phyloP scores from a whole-genome alignment of 2,113 vertebrate genomes.

The Halcyon malimbica region DNA sequence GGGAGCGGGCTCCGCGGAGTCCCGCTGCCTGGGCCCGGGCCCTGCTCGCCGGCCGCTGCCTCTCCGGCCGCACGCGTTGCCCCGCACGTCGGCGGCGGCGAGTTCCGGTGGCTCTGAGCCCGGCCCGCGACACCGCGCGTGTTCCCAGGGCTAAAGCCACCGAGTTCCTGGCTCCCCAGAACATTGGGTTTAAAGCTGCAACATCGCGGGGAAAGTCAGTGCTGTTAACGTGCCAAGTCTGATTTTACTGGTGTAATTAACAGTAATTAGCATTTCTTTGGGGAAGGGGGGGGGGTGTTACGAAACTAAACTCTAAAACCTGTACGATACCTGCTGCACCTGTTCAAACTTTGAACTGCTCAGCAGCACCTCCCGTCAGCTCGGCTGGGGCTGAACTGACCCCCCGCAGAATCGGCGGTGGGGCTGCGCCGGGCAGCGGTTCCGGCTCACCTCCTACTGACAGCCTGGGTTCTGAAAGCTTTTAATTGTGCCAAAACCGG shows the following conservation, averaged over 20 bases:
- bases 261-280: background rate
- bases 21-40: constrained; percentile 84
- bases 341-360: background rate
- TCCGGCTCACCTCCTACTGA: background rate
- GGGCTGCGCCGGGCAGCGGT: background rate
- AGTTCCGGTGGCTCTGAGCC: background rate
- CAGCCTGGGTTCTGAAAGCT: rapidly evolving
- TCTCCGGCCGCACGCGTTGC: background rate
- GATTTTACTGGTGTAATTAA: background rate
- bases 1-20: constrained; percentile 60
- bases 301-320: background rate
- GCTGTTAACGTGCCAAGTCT: background rate
- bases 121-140: rapidly evolving
- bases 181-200: no score
- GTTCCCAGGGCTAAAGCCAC: background rate
- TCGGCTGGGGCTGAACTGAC: background rate
- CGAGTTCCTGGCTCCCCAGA: background rate
- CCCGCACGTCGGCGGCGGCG: background rate
- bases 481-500: rapidly evolving
- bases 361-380: background rate
- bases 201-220: background rate
- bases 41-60: constrained; percentile 46
- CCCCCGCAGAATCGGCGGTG: background rate
- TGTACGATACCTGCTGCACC: background rate
- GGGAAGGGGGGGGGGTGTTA: background rate